phyloP scores from a whole-genome alignment of 2,797 vertebrate species.

The Babyrousa celebensis region DNA sequence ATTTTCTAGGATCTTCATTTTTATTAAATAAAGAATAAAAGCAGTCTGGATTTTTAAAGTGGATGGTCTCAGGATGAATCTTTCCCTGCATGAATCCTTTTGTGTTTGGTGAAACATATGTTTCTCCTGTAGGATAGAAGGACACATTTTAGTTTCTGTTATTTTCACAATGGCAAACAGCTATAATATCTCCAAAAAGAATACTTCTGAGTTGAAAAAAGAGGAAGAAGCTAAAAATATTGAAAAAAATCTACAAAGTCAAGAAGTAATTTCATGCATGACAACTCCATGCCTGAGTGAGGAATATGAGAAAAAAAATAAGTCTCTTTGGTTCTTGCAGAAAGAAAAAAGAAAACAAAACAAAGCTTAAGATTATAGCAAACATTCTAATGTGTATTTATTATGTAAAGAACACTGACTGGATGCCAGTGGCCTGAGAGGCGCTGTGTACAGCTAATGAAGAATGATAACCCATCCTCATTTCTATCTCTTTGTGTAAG shows the following conservation, averaged over 20 bases:
- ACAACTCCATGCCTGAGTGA: neutral
- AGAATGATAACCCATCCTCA: neutral
- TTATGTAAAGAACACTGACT: neutral
- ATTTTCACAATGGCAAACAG: slow-evolving; percentile 66
- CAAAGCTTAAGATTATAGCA: slow-evolving; percentile 2
- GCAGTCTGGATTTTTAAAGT: slow-evolving; percentile 55
- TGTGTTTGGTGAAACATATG: neutral
- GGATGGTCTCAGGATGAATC: slow-evolving; percentile 1
- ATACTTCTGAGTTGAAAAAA: slow-evolving; percentile 62
- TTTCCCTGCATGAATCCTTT: slow-evolving; percentile 29
- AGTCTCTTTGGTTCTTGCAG: slow-evolving; percentile 21
- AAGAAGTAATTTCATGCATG: slow-evolving; percentile 68
- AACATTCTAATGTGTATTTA: neutral
- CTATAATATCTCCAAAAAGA: slow-evolving; percentile 28
- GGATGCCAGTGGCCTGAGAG: neutral
- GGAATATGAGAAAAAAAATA: slow-evolving; percentile 42
- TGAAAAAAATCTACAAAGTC: slow-evolving; percentile 65
- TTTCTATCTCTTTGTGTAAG: neutral
- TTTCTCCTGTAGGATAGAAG: neutral
- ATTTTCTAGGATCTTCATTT: slow-evolving; percentile 15
- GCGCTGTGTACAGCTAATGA: neutral
- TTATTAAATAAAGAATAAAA: slow-evolving; percentile 44
- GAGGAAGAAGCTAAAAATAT: slow-evolving; percentile 66
- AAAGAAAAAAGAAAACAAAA: slow-evolving; percentile 33
- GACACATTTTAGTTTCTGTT: slow-evolving; percentile 60